Evolutionary conservation across 2,888 invertebrate species (phyloP).

Genomic region (Ennomos quercinarius): DNA sequence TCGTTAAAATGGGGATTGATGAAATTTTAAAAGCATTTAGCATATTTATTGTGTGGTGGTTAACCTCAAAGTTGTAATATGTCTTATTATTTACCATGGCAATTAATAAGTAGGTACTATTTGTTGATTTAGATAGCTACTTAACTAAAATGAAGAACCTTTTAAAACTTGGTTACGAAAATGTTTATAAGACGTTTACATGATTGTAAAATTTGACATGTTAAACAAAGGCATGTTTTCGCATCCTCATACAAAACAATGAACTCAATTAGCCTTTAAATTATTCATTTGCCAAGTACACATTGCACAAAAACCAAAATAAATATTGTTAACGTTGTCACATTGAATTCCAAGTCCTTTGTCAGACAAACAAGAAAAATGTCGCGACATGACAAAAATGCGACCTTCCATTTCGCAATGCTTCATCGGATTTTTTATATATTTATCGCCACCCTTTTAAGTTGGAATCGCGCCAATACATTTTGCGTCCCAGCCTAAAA

Average conservation of each 20-base stretch:
- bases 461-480: conserved; percentile 82
- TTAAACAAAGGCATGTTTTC: conserved; percentile 24
- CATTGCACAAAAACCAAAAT: conserved; percentile 60
- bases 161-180: too few relatives aligned
- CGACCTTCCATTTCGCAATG: conserved; percentile 67
- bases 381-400: conserved; percentile 38
- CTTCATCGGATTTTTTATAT: conserved; percentile 72
- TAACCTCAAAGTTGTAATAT: not conserved
- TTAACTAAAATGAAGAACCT: too few relatives aligned
- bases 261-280: conserved; percentile 68
- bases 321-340: conserved; percentile 56
- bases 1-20: conserved; percentile 45
- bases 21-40: conserved; percentile 52
- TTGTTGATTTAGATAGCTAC: too few relatives aligned
- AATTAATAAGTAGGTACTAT: too few relatives aligned
- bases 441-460: conserved; percentile 83
- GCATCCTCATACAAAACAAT: conserved; percentile 41
- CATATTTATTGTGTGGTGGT: conserved; percentile 47
- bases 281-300: conserved; percentile 71
- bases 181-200: conserved; percentile 15
- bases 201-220: conserved; percentile 16
- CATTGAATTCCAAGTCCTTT: conserved; percentile 53
- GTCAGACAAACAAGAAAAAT: conserved; percentile 63
- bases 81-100: too few relatives aligned
- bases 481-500: conserved; percentile 82